These are phyloP conservation scores for Theristicus caerulescens DNA, from an alignment of 2,113 vertebrate genomes.

Conservation along the genomic window DNA sequence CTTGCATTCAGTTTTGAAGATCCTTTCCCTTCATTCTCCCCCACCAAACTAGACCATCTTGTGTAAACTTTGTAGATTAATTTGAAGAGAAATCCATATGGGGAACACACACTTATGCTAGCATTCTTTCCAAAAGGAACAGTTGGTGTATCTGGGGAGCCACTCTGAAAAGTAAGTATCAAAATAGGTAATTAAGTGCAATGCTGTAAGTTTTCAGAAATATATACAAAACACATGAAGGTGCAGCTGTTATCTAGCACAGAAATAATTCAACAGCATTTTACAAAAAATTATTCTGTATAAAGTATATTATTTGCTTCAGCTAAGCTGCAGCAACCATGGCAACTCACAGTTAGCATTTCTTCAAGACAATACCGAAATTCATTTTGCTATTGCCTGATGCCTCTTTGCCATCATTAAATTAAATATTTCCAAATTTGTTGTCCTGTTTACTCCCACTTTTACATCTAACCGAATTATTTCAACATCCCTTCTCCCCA, in stretches of 20 bases:
- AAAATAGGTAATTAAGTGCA: background rate
- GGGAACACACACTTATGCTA: background rate
- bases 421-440: background rate
- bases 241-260: background rate
- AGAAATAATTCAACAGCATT: background rate
- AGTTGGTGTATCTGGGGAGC: background rate
- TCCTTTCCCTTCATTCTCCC: background rate
- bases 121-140: background rate
- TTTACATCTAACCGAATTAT: background rate
- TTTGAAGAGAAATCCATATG: background rate
- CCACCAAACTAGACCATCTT: background rate
- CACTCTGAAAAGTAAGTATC: background rate
- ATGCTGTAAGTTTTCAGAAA: background rate
- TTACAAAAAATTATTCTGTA: background rate
- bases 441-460: background rate
- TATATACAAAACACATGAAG: background rate
- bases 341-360: background rate
- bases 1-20: background rate
- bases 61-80: background rate
- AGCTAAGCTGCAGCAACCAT: constrained; percentile 23
- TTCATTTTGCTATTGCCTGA: background rate
- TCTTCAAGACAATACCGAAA: background rate
- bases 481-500: background rate
- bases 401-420: background rate
- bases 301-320: background rate